Conservation (phyloP, 2,797 vertebrate species). For the Coregonus sp. region DNA sequence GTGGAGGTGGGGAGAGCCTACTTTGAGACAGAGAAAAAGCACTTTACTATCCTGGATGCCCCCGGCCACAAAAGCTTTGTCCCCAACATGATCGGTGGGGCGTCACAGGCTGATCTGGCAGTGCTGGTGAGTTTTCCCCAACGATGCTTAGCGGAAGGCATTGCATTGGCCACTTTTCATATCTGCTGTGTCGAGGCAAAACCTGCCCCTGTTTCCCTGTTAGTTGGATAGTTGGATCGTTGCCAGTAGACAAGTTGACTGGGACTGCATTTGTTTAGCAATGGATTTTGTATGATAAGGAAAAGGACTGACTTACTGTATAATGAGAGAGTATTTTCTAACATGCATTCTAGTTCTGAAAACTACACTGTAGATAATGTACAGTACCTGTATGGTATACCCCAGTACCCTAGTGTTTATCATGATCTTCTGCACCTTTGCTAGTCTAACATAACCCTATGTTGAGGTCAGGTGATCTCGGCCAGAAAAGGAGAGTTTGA, state of each 20-base stretch:
- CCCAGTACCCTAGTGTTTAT: neutral
- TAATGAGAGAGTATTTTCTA: neutral
- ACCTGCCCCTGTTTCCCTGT: neutral
- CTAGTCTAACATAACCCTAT: neutral
- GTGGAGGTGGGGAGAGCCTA: conserved; percentile 98
- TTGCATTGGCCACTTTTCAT: neutral
- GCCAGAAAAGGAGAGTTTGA: conserved; percentile 99
- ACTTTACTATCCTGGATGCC: conserved; percentile 98
- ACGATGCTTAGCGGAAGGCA: neutral
- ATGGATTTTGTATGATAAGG: conserved; percentile 45
- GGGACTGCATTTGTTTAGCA: neutral
- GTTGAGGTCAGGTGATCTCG: conserved; percentile 85
- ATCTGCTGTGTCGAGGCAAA: conserved; percentile 1
- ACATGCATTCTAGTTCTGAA: neutral
- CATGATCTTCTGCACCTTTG: neutral
- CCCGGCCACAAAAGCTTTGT: conserved; percentile 99
- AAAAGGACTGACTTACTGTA: neutral
- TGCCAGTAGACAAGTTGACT: neutral
- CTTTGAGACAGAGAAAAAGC: conserved; percentile 98
- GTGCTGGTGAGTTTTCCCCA: conserved; percentile 85
- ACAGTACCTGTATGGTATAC: conserved; percentile 73
- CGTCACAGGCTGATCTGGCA: conserved; percentile 96
- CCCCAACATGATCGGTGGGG: conserved; percentile 98
- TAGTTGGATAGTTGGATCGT: neutral
- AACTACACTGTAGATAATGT: conserved; percentile 53